Evolutionary conservation across 2,113 vertebrate genomes (phyloP).

Genomic region (Egretta garzetta): DNA sequence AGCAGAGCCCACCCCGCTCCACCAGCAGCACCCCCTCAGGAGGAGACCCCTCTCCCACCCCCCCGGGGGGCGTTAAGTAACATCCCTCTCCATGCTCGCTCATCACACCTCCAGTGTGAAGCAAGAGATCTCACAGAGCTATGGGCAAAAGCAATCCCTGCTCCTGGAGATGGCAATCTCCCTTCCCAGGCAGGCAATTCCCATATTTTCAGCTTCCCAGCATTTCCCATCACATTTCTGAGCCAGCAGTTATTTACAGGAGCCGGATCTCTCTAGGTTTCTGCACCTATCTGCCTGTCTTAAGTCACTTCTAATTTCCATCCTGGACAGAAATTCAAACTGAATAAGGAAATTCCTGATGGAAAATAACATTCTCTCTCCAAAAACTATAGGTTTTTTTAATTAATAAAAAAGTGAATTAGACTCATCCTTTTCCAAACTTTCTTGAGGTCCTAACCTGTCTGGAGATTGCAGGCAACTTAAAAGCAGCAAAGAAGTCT

Average conservation of each 20-base stretch:
- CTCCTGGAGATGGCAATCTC: not conserved
- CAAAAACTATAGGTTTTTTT: not conserved
- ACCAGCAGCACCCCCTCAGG: accelerated
- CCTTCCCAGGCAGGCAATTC: not conserved
- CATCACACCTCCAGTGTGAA: not conserved
- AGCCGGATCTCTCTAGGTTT: not conserved
- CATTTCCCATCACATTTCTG: not conserved
- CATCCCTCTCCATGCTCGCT: accelerated
- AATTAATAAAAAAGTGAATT: not conserved
- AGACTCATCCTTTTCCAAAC: not conserved
- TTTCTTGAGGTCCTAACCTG: not conserved
- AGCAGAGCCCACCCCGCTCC: not conserved
- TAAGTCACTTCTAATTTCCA: not conserved
- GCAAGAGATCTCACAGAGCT: not conserved
- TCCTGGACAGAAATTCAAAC: not conserved
- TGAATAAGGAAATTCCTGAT: not conserved
- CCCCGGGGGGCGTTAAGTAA: not conserved
- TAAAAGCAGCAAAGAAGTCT: not conserved
- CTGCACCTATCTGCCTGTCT: not conserved
- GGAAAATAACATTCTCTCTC: not conserved
- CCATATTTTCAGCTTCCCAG: not conserved
- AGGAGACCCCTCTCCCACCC: not conserved
- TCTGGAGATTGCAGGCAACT: not conserved
- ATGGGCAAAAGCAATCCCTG: not conserved
- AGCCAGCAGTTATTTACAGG: not conserved